Evolutionary conservation across 2,113 vertebrate genomes (phyloP).

Genomic region (Siniperca chuatsi): DNA sequence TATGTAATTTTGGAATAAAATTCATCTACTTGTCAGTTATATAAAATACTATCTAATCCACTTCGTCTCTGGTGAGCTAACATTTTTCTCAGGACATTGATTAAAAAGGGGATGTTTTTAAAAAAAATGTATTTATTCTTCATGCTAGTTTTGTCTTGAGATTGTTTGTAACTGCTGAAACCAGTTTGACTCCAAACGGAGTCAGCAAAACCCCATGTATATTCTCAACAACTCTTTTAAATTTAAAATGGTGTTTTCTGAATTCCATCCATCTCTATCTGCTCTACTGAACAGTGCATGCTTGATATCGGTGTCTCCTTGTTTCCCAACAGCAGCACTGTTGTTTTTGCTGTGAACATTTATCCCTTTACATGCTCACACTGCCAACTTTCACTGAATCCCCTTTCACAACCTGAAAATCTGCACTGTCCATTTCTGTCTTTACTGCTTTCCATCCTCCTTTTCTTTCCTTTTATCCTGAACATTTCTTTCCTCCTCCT

Average conservation of each 20-base stretch:
- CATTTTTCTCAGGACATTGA: constrained; percentile 34
- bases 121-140: constrained; percentile 6
- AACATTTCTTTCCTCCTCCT: background rate
- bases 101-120: background rate
- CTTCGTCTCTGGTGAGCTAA: background rate
- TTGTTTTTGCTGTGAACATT: background rate
- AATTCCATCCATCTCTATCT: background rate
- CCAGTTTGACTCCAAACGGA: background rate
- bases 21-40: background rate
- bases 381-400: constrained; percentile 18
- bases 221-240: background rate
- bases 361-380: constrained; percentile 16
- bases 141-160: background rate
- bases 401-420: background rate
- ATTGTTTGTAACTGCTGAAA: constrained; percentile 3
- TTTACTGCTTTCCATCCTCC: background rate
- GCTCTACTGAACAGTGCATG: background rate
- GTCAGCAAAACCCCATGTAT: background rate
- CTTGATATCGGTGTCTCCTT: background rate
- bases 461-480: background rate
- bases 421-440: background rate
- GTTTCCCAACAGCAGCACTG: background rate
- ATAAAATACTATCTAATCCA: background rate
- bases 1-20: background rate
- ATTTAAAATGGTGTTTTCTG: background rate